Percentiles rank a stretch among this genome's conserved stretches.
Conservation (phyloP, 2,797 vertebrate species). For the Cirrhinus mrigala region DNA sequence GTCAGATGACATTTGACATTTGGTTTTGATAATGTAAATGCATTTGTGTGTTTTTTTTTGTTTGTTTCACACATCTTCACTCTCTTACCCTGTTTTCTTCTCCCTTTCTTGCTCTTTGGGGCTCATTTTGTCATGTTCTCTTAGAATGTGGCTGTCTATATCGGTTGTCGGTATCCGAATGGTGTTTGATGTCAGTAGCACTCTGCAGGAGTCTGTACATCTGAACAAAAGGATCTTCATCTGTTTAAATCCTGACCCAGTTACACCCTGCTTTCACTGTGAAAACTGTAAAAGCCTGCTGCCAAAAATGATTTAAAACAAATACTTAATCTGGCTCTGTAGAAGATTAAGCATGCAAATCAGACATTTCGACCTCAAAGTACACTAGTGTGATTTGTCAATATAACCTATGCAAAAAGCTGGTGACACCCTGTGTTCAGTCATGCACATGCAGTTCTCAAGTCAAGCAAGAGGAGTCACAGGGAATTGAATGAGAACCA, state of each 20-base stretch:
- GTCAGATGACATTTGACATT: not conserved
- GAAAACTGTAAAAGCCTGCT: not conserved
- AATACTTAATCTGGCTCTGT: not conserved
- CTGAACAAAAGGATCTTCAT: not conserved
- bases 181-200: not conserved
- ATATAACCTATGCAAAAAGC: not conserved
- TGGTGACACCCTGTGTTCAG: not conserved
- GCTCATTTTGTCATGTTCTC: not conserved
- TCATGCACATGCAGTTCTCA: not conserved
- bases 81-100: not conserved
- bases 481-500: too few species aligned
- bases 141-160: not conserved
- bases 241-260: conserved; percentile 2
- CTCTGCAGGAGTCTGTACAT: not conserved
- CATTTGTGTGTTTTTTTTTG: not conserved
- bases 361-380: not conserved
- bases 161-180: not conserved
- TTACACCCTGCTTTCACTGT: not conserved
- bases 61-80: not conserved
- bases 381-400: not conserved
- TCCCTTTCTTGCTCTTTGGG: not conserved
- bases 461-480: too few species aligned
- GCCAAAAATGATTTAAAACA: not conserved
- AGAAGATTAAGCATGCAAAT: not conserved
- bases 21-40: not conserved